These are phyloP conservation scores for Nomada fucata DNA, from an alignment of 2,888 invertebrate genomes.

Conservation along the genomic window DNA sequence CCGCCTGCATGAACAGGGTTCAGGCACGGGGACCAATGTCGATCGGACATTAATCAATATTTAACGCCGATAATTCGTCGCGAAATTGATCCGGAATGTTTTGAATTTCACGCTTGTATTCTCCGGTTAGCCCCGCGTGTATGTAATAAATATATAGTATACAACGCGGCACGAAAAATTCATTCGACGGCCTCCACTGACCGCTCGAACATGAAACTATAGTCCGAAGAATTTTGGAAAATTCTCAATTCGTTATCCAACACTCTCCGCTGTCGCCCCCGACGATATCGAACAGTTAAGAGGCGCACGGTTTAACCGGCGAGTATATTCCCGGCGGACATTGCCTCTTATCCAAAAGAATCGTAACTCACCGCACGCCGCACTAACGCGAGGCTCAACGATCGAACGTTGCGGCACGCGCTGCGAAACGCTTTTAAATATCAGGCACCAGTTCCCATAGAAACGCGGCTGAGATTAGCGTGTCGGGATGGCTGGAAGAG, in stretches of 20 bases:
- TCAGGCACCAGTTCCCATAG: not conserved
- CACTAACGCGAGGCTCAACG: not conserved
- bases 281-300: too few relatives aligned
- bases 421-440: conserved; percentile 6
- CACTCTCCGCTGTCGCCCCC: too few relatives aligned
- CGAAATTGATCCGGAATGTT: not conserved
- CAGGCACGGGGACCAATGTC: not conserved
- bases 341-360: too few relatives aligned
- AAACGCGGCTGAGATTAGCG: conserved; percentile 21
- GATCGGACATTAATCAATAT: not conserved
- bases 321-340: too few relatives aligned
- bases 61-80: not conserved
- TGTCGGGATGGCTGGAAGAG: conserved; percentile 34
- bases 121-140: too few relatives aligned
- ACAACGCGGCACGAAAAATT: too few relatives aligned
- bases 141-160: not conserved
- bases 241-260: too few relatives aligned
- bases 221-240: too few relatives aligned
- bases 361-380: too few relatives aligned
- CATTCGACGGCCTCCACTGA: too few relatives aligned
- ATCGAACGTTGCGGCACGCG: not conserved
- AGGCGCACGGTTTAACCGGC: too few relatives aligned
- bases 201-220: too few relatives aligned
- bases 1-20: not conserved
- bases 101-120: not conserved